Base-by-base conservation (phyloP, 2,113 vertebrate species). In the Cricetomys ansorgei region DNA sequence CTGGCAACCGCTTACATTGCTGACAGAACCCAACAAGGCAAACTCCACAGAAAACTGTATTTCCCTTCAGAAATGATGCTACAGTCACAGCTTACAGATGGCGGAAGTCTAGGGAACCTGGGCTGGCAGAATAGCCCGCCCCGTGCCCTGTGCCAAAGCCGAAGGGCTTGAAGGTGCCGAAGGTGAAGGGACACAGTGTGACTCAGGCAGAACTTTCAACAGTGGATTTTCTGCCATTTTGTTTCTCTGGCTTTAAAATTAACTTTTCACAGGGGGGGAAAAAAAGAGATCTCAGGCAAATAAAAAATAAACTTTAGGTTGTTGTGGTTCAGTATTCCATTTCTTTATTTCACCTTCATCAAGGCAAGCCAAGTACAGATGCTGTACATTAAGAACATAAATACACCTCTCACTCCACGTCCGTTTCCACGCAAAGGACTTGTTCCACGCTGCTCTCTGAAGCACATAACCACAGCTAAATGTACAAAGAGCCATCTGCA, bases 401-500 rank as follows among this genome's bases (percentile, higher is more conserved):
- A 97, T 89, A 93, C 0, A 73, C 89, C 70, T 59, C 15, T 92
- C 65, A 48, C 4, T 48, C 73, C 87, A 93, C 59, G 29, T 48
- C 59, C 34, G 57, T 11, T 88, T 92, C 95, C 94, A 85, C 21
- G 34, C 6, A 70, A 79, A 93, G 85, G 95, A 62, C 65, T 62
- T 55, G 27, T 80, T n/a, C 88, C 72, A 91, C 13, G 15, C 80
- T 0, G 1, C 73, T 72, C 85, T 96, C 81, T 7, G 94, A 96
- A 91, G 90, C 53, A 19, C 0, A 0, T 0, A 43, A 34, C 59
- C 50, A 19, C 31, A 40, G 64, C 99, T 98, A 99, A 97, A 99
- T 99, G 98, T 99, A 99, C 27, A 99, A 99, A 1, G 99, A 99
- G 84, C 99, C 99, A 10, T 99, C 99, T 1, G 99, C 99, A 0